Evolutionary conservation across 2,797 vertebrate species (phyloP), one percentile per base, ranked within the genome.

Genomic region (Tragopan temminckii): DNA sequence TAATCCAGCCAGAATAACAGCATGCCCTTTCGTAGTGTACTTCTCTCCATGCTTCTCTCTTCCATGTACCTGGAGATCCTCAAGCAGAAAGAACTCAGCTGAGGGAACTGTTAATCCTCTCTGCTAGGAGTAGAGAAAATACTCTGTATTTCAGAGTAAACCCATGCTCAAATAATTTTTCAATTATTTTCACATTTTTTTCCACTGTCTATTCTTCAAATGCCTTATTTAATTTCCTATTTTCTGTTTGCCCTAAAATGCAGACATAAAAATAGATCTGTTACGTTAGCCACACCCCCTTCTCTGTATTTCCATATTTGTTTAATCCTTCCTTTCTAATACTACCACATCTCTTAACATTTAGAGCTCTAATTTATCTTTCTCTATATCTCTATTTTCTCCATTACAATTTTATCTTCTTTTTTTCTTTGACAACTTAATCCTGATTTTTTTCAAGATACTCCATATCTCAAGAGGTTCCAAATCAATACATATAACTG

Each of bases 301-400:
- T 75, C 55, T 78, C 75, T 40, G n/a, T 84, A 36, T 52, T 80
- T 85, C 50, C 59, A 31, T 12, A 31, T 88, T 92, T 78, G 17
- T 87, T 85, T 90, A 92, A 95, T 83, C 58, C 35, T 83, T 92
- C 35, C 25, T 89, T 92, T 80, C 67, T 67, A 90, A 74, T 46
- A 67, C 40, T 67, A 63, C 63, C 3, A 3, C 31, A 31, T 58
- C 21, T 79, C 31, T 69, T 52, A 55, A 52, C 15, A 67, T 27
- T 85, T 63, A 86, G 72, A 89, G 35, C n/a, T 86, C 45, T 53
- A 4, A 7, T 85, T 76, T 61, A 12, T 38, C 53, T 25, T 84
- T 66, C 23, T 52, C 35, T 68, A 87, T 52, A 57, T 52, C 38
- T 87, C 29, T 29, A 3, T 78, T 88, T 62, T 33, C 8, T 50